Conservation (phyloP, 1,140 invertebrate genomes). For the Delia radicum region DNA sequence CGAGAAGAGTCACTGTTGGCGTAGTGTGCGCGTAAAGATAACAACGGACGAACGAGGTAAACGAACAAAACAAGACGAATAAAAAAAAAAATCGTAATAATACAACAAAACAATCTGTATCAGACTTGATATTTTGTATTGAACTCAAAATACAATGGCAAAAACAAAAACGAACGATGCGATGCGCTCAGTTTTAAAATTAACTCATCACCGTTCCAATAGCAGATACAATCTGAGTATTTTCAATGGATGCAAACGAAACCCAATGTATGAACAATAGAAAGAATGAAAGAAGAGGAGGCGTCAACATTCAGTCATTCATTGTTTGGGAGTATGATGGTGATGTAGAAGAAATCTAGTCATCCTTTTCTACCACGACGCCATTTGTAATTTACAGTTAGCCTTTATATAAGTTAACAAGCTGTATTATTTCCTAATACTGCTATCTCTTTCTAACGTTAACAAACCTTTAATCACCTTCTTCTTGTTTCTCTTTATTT, state of each 20-base stretch:
- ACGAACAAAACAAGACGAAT: neutral
- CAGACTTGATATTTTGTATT: too few species aligned
- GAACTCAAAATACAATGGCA: too few species aligned
- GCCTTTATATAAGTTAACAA: neutral
- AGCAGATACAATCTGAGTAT: slow-evolving; percentile 17
- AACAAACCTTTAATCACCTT: neutral
- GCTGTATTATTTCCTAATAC: neutral
- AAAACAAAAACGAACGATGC: too few species aligned
- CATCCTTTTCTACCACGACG: neutral
- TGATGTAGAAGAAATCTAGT: neutral
- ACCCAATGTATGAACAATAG: neutral
- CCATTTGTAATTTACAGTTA: slow-evolving; percentile 4
- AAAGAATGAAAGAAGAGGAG: neutral
- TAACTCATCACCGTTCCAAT: slow-evolving; percentile 23
- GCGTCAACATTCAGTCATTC: neutral
- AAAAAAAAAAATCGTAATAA: neutral
- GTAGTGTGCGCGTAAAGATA: neutral
- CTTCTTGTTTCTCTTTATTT: neutral
- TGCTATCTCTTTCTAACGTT: neutral
- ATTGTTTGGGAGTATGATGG: neutral
- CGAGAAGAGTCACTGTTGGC: neutral
- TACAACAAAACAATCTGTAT: too few species aligned
- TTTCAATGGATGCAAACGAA: slow-evolving; percentile 14
- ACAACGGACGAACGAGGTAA: neutral
- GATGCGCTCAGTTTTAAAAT: slow-evolving; percentile 19